Evolutionary conservation across 2,113 vertebrate species (phyloP).

Genomic region (Tyto alba): DNA sequence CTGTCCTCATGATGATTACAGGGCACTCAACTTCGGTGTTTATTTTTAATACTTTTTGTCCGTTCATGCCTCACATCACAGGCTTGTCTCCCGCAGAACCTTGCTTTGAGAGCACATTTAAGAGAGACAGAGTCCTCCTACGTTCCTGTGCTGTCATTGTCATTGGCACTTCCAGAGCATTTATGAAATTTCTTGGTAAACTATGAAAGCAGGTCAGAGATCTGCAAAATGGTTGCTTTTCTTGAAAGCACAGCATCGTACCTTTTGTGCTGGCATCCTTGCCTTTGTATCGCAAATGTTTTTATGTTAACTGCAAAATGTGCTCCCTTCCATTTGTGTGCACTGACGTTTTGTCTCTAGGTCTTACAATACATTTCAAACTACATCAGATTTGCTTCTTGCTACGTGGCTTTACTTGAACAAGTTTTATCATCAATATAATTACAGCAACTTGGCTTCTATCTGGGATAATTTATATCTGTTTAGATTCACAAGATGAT

Average conservation of each 20-base stretch:
- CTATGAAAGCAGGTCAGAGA: not conserved
- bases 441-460: not conserved
- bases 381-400: not conserved
- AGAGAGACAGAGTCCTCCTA: not conserved
- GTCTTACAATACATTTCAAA: not conserved
- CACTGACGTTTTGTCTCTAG: not conserved
- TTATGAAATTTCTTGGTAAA: constrained; percentile 19
- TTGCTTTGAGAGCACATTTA: not conserved
- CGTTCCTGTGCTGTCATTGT: not conserved
- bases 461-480: not conserved
- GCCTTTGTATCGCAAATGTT: not conserved
- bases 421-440: not conserved
- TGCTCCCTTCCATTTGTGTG: not conserved
- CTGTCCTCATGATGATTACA: constrained; percentile 31
- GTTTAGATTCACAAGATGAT: not conserved
- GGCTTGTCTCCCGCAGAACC: not conserved
- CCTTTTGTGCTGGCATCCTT: not conserved
- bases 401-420: not conserved
- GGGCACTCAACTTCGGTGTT: constrained; percentile 36
- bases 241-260: not conserved
- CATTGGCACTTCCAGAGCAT: not conserved
- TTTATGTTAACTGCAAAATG: constrained; percentile 3
- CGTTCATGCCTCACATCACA: constrained; percentile 25
- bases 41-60: constrained; percentile 62
- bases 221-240: constrained; percentile 6